Conservation (phyloP, 2,888 invertebrate genomes). For the Biston betularia region DNA sequence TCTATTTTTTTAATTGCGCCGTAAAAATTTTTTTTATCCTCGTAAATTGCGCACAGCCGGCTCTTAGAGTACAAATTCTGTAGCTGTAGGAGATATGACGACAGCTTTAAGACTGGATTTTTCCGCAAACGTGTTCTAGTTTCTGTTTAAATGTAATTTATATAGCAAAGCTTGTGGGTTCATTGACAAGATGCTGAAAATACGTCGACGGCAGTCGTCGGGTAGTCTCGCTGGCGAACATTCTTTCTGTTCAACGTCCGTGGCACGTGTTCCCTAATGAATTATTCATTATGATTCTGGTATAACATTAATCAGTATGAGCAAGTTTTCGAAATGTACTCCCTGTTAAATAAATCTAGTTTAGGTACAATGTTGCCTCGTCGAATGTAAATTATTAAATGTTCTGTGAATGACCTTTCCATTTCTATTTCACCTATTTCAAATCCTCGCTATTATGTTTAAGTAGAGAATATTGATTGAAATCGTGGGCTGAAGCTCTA, state of each 20-base stretch:
- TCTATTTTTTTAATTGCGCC: constrained; percentile 20
- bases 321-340: constrained; percentile 11
- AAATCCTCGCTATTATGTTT: constrained; percentile 6
- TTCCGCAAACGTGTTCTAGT: constrained; percentile 40
- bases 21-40: constrained; percentile 24
- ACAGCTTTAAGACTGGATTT: constrained; percentile 28
- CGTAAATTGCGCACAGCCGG: constrained; percentile 25
- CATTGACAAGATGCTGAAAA: constrained; percentile 67
- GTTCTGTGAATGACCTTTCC: constrained; percentile 12
- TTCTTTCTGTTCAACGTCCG: constrained; percentile 3
- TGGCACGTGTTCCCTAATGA: constrained; percentile 12
- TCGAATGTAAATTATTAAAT: neutral
- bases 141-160: constrained; percentile 18
- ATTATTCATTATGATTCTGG: constrained; percentile 24
- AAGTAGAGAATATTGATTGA: constrained; percentile 15
- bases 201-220: constrained; percentile 49
- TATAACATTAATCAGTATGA: constrained; percentile 6
- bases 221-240: constrained; percentile 7
- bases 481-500: constrained; percentile 6
- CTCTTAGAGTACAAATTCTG: neutral
- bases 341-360: constrained; percentile 4
- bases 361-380: neutral
- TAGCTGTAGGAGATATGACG: constrained; percentile 9
- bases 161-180: constrained; percentile 45
- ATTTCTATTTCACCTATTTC: constrained; percentile 10